Evolutionary conservation across 2,113 vertebrate genomes (phyloP), one percentile per base, ranked within the genome.

Genomic region (Eulemur rufifrons): DNA sequence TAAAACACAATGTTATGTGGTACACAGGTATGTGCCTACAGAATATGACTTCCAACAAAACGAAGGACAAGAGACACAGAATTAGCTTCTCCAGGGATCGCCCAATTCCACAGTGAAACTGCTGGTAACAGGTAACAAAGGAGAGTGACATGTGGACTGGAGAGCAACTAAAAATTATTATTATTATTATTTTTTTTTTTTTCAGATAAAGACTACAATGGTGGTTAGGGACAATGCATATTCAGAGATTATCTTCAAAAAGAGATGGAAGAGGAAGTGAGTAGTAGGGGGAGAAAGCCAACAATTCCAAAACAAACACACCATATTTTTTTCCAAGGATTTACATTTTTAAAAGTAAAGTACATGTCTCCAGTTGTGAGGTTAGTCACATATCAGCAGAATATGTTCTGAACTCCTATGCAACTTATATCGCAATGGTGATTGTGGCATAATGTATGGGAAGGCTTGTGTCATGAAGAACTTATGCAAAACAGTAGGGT

Each of bases 371-470:
- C 37, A 96, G 27, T 18, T 93, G 86, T 56, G 84, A 94, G 61
- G 81, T 68, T 95, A 96, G 85, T 91, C 93, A 89, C 91, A 39
- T 34, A 97, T 86, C 73, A 63, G 54, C 29, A 39, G 18, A 97
- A 96, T 86, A 78, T 86, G 64, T 17, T 92, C 74, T 76, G 74
- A 96, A 29, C 81, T 87, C 50, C 34, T 95, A 85, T 61, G 74
- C 37, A 98, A 68, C 96, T 86, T 64, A 86, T 3, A 54, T 37
- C 90, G 91, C 91, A 93, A 66, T 76, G 54, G 93, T 95, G 86
- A 97, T 39, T 88, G 92, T 4, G 37, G 74, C 8, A 34, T 45
- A 93, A 92, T 39, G 42, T 78, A 96, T n/a, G 56, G 80, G 20
- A 7, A 97, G 86, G 37, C 80, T 47, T 83, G 4, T 95, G 84